Evolutionary conservation across 2,797 vertebrate species (phyloP).

Genomic region (Sandelia bainsii): DNA sequence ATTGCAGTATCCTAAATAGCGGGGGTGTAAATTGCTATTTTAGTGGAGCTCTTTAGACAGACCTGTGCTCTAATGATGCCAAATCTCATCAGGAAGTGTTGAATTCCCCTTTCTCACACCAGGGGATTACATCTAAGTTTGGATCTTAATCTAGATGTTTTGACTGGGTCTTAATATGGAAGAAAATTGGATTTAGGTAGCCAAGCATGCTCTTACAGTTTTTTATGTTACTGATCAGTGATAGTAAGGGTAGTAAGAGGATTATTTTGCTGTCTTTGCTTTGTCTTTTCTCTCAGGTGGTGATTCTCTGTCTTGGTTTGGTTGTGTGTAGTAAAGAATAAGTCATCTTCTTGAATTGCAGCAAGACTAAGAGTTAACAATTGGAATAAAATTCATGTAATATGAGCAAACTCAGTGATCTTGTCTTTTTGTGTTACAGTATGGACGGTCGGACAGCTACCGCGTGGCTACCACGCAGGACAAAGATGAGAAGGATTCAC

Average conservation of each 20-base stretch:
- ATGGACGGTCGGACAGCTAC: conserved; percentile 94
- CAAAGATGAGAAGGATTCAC: conserved; percentile 89
- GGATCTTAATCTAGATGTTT: conserved; percentile 35
- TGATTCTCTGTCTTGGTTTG: not conserved
- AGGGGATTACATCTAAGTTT: conserved; percentile 40
- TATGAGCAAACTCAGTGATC: not conserved
- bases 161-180: conserved; percentile 12
- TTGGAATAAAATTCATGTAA: not conserved
- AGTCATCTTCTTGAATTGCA: too few species aligned
- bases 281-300: not conserved
- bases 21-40: conserved; percentile 18
- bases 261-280: not conserved
- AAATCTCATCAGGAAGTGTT: conserved; percentile 46
- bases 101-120: conserved; percentile 12
- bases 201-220: not conserved
- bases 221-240: not conserved
- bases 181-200: not conserved
- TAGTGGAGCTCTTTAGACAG: conserved; percentile 48
- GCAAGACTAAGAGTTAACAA: not conserved
- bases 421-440: conserved; percentile 78
- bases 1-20: not conserved
- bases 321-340: not conserved
- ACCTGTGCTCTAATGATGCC: conserved; percentile 38
- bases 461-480: conserved; percentile 95
- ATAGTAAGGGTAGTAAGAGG: not conserved